Conservation (phyloP, 2,797 vertebrate species). For the Chrysocyon brachyurus region DNA sequence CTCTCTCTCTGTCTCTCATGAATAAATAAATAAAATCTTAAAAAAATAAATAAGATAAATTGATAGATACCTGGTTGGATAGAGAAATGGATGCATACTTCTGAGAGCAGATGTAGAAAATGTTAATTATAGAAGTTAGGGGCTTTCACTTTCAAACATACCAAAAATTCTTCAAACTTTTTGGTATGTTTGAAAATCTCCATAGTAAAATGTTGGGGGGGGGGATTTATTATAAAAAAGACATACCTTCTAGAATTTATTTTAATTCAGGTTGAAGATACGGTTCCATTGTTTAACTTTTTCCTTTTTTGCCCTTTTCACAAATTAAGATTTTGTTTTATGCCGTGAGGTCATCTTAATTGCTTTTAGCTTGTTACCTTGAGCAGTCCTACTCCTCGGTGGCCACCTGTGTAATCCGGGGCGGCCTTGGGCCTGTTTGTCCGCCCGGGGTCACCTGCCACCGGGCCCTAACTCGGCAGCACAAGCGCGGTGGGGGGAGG, state of each 20-base stretch:
- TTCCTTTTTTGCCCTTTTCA: not conserved
- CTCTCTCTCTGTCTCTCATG: too few relatives aligned
- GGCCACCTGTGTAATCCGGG: not conserved
- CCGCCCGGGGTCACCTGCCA: too few relatives aligned
- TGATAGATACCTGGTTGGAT: not conserved
- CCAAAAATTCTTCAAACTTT: conserved; percentile 28
- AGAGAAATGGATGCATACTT: not conserved
- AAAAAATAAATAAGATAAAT: not conserved
- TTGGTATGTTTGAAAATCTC: conserved; percentile 46
- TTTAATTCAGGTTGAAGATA: conserved; percentile 36
- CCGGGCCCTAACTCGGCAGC: too few relatives aligned
- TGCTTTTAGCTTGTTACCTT: not conserved
- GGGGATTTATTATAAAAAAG: conserved; percentile 48
- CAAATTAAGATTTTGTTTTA: conserved; percentile 39
- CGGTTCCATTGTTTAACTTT: not conserved
- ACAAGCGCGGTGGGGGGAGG: too few relatives aligned
- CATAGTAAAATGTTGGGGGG: not conserved
- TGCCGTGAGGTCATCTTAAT: not conserved
- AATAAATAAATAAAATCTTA: too few relatives aligned
- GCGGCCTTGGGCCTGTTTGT: too few relatives aligned
- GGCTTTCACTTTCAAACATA: not conserved
- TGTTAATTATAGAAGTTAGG: conserved; percentile 6
- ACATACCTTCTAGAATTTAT: not conserved
- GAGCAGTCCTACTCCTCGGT: conserved; percentile 29
- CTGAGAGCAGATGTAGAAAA: not conserved